These are phyloP conservation scores for Lethrus apterus DNA, from an alignment of 1,140 invertebrate genomes.

Conservation along the genomic window DNA sequence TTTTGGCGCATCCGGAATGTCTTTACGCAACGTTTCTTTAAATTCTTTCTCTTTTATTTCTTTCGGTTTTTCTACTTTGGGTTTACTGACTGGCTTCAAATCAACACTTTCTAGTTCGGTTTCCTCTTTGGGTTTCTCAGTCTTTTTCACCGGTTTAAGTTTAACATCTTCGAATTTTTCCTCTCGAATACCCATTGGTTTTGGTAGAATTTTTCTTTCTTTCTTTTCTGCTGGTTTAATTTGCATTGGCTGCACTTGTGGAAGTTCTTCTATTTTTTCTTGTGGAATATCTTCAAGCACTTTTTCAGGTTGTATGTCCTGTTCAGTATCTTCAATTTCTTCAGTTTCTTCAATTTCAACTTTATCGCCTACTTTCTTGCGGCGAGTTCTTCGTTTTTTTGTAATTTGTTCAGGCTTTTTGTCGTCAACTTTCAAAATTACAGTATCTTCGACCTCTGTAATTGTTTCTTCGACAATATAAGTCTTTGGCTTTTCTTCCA, in stretches of 20 bases:
- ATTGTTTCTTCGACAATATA: constrained; percentile 36
- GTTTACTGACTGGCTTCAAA: constrained; percentile 36
- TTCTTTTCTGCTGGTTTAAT: constrained; percentile 27
- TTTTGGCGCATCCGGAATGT: constrained; percentile 19
- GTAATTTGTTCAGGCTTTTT: constrained; percentile 30
- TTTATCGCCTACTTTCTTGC: constrained; percentile 39
- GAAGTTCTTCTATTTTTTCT: neutral
- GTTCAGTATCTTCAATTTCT: constrained; percentile 18
- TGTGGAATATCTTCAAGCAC: too few relatives aligned
- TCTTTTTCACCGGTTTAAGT: constrained; percentile 22
- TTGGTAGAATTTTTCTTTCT: constrained; percentile 12
- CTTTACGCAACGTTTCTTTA: too few relatives aligned
- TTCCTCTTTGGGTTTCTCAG: constrained; percentile 22
- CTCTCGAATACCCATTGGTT: constrained; percentile 12
- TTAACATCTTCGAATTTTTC: constrained; percentile 26
- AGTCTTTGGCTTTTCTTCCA: constrained; percentile 17
- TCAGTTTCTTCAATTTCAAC: constrained; percentile 19
- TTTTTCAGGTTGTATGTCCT: constrained; percentile 19
- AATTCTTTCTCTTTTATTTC: constrained; percentile 17
- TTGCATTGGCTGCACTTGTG: neutral
- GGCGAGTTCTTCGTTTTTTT: constrained; percentile 38
- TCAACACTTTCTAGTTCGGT: constrained; percentile 17
- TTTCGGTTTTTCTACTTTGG: constrained; percentile 12
- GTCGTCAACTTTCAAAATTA: constrained; percentile 36
- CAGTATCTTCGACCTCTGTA: constrained; percentile 37